Conservation (phyloP, 2,888 invertebrate species). For the Morpho achilles region DNA sequence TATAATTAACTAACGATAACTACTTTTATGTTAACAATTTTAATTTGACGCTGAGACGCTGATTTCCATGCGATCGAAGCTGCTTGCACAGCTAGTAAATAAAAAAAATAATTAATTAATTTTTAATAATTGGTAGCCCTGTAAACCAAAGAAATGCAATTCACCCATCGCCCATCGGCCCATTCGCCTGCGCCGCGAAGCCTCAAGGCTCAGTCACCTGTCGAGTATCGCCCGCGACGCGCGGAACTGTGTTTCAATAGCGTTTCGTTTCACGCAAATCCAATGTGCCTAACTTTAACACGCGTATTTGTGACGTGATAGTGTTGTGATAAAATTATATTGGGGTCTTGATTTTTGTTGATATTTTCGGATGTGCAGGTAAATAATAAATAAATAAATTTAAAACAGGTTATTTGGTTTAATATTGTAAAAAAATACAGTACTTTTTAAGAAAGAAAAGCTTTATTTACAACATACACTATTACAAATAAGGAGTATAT, state of each 20-base stretch:
- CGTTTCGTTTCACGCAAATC: background rate
- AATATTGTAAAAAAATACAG: too few species aligned
- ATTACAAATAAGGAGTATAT: too few species aligned
- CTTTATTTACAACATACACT: too few species aligned
- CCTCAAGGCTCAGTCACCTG: slow-evolving; percentile 56
- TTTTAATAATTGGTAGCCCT: slow-evolving; percentile 4
- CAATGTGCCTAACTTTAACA: background rate
- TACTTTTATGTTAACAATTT: too few species aligned
- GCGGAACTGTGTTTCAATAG: background rate
- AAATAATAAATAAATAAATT: background rate
- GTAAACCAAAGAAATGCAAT: background rate
- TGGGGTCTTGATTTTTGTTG: slow-evolving; percentile 23
- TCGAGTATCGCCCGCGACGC: slow-evolving; percentile 35
- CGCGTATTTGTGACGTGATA: background rate
- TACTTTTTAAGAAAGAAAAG: too few species aligned
- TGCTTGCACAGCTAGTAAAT: too few species aligned
- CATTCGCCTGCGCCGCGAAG: slow-evolving; percentile 16
- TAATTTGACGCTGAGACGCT: too few species aligned
- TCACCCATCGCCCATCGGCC: slow-evolving; percentile 1
- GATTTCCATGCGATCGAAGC: too few species aligned
- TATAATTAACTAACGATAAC: too few species aligned
- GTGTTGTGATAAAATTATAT: slow-evolving; percentile 24
- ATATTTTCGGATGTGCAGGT: slow-evolving; percentile 16
- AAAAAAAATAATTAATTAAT: too few species aligned
- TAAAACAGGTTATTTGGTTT: too few species aligned